These are phyloP conservation scores for Semotilus atromaculatus DNA, from an alignment of 2,797 vertebrate genomes.

Conservation along the genomic window DNA sequence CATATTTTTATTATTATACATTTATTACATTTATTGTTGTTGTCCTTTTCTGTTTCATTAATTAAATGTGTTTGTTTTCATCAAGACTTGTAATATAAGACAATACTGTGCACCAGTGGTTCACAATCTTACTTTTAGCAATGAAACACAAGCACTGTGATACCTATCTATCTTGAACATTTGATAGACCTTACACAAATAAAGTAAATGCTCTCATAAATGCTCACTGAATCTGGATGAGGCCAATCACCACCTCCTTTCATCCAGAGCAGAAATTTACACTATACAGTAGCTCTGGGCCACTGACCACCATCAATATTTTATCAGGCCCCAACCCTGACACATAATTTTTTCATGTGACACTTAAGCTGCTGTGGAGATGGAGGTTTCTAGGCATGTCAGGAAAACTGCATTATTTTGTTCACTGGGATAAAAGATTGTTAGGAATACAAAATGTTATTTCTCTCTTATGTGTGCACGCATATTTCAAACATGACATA, in stretches of 20 bases:
- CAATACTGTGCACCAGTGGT: not conserved
- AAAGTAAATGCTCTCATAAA: conserved; percentile 61
- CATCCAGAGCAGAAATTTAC: conserved; percentile 44
- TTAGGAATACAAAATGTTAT: not conserved
- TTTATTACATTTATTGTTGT: not conserved
- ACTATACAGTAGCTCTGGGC: conserved; percentile 48
- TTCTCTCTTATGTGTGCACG: not conserved
- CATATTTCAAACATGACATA: not conserved
- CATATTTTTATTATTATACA: not conserved
- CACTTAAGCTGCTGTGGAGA: conserved; percentile 59
- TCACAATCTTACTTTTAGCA: not conserved
- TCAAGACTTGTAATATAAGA: not conserved
- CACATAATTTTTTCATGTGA: conserved; percentile 65
- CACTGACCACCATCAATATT: conserved; percentile 62
- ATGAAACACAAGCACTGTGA: not conserved
- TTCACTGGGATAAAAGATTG: conserved; percentile 49
- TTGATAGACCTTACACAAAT: conserved; percentile 5
- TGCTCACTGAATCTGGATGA: conserved; percentile 26
- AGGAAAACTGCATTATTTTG: conserved; percentile 49
- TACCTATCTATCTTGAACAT: not conserved
- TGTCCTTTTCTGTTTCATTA: not conserved
- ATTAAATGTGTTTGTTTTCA: not conserved
- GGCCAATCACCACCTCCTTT: conserved; percentile 29
- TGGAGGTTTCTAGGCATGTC: conserved; percentile 56
- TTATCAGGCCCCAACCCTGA: conserved; percentile 55